A percentile compares a stretch with the other conserved stretches of the same genome.
Evolutionary conservation across 2,888 invertebrate genomes (phyloP).

Genomic region (Cryptops parisi): DNA sequence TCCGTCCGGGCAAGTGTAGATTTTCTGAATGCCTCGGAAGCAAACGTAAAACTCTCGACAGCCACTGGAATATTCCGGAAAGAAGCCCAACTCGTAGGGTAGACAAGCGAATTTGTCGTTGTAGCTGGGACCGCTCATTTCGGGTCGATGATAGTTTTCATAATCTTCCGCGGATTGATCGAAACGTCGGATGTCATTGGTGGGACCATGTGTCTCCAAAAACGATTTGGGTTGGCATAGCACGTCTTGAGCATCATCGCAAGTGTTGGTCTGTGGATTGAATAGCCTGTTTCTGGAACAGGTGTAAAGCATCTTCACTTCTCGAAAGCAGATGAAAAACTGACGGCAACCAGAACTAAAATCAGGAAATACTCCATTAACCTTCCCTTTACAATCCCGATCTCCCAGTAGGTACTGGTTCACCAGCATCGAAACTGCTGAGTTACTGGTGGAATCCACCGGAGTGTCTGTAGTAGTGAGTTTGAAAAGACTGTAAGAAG

Average conservation of each 20-base stretch:
- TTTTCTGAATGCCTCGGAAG: conserved; percentile 17
- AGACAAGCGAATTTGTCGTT: conserved; percentile 12
- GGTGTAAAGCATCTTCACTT: conserved; percentile 16
- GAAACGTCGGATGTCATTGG: conserved; percentile 10
- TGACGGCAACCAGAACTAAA: conserved; percentile 17
- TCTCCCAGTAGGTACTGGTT: neutral
- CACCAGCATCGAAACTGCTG: no score
- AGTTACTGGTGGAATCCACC: no score
- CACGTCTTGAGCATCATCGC: conserved; percentile 16
- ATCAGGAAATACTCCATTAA: conserved; percentile 20
- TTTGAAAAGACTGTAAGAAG: no score
- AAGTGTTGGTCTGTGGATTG: conserved; percentile 17
- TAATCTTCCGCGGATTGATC: neutral
- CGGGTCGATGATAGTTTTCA: neutral
- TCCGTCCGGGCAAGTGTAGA: conserved; percentile 20
- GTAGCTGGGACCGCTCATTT: neutral
- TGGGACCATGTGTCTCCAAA: neutral
- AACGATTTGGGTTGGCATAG: conserved; percentile 13
- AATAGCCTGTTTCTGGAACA: conserved; percentile 20
- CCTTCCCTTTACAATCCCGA: conserved; percentile 18
- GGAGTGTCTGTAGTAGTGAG: no score
- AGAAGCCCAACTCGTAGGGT: conserved; percentile 19
- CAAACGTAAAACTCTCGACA: conserved; percentile 21
- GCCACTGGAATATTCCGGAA: conserved; percentile 19
- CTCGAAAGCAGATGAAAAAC: conserved; percentile 19